Base-by-base conservation (phyloP, 2,888 invertebrate species). In the Adineta ricciae region DNA sequence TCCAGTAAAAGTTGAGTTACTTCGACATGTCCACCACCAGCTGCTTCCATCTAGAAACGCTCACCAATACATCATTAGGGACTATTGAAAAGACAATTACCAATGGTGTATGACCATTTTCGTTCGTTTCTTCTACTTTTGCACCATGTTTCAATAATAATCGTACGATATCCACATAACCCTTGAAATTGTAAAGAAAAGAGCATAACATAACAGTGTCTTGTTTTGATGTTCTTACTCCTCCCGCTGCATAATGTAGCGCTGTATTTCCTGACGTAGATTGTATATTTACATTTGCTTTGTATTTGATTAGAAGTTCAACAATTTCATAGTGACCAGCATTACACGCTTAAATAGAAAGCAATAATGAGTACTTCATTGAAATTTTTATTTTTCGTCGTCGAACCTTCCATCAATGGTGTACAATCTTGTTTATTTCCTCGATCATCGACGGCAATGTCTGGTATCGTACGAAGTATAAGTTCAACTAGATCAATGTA, bases 391-490 rank as follows among this genome's bases (percentile, higher is more conserved):
- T 0, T n/a, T n/a, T 56, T n/a, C 1, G 8, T 7, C 14, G 32
- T 64, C 64, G 19, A 64, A 64, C 64, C 95, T 91, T 98, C 98
- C 97, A 99, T 98, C 88, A 99, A 92, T 50, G 89, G 97, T 84
- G 97, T 97, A 90, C 96, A 96, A 92, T 98, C 97, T 88, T 95
- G 95, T 92, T 97, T 97, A 91, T 96, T 95, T 86, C 97, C 97
- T 87, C 97, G 93, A 91, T 97, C 97, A 91, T 98, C 97, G 86
- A 97, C 96, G 16, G 85, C 85, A 27, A 64, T 64, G 32, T 64
- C 64, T 3, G 64, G 64, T 64, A 64, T 64, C 4, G 32, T 64
- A 64, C 64, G 64, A 19, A 85, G 36, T 21, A 85, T 46, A 16
- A 85, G 73, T 64, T 52, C 64, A 27, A 85, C 85, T 38, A 85